phyloP scores from a whole-genome alignment of 2,113 vertebrate genomes.

The Pagrus major region DNA sequence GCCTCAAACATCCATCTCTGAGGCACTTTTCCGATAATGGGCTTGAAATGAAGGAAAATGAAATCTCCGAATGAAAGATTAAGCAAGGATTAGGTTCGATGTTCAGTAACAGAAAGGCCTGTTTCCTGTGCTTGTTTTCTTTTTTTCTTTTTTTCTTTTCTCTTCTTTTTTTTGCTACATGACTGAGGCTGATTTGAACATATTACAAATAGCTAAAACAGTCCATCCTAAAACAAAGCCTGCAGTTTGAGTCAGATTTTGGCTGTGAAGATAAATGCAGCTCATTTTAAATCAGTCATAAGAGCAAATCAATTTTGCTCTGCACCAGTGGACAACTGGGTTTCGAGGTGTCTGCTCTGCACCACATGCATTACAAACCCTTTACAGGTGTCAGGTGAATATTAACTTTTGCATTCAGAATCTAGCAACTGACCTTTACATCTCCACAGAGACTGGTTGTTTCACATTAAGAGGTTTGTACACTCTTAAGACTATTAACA shows the following conservation, averaged over 20 bases:
- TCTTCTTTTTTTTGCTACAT: neutral
- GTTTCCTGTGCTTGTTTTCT: neutral
- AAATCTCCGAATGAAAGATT: conserved; percentile 44
- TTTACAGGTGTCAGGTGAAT: conserved; percentile 36
- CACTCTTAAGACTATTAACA: neutral
- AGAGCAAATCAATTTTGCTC: conserved; percentile 42
- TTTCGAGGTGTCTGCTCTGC: conserved; percentile 24
- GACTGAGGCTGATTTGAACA: neutral
- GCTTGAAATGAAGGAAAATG: conserved; percentile 35
- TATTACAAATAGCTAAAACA: neutral
- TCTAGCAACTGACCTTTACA: neutral
- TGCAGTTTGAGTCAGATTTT: conserved; percentile 3
- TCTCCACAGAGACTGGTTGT: neutral
- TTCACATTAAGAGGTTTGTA: neutral
- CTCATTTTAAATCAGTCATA: conserved; percentile 35
- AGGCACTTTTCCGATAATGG: conserved; percentile 18
- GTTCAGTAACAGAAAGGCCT: conserved; percentile 8
- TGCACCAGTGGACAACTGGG: conserved; percentile 60
- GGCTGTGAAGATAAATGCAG: conserved; percentile 48
- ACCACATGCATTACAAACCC: conserved; percentile 9
- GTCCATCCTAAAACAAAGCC: neutral
- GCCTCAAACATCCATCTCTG: conserved; percentile 36
- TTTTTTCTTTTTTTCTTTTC: neutral
- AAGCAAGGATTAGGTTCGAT: neutral
- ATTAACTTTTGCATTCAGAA: neutral